phyloP scores from a whole-genome alignment of 2,113 vertebrate genomes.

The Hippoglossus stenolepis region DNA sequence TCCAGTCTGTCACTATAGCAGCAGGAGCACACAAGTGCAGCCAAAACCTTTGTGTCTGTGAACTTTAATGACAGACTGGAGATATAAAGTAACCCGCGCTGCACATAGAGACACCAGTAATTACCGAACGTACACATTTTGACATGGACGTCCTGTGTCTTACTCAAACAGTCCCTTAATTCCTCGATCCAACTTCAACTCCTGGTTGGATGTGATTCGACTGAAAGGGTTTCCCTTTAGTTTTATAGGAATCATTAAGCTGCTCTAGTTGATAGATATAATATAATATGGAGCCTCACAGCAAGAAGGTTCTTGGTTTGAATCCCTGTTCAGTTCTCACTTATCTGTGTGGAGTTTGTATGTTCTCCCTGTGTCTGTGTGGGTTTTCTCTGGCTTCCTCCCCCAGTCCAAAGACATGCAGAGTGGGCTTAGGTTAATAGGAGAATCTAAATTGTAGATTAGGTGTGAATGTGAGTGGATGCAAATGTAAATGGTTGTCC shows the following conservation, averaged over 20 bases:
- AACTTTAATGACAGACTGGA: background rate
- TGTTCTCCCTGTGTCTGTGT: too few relatives aligned
- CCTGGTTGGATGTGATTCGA: background rate
- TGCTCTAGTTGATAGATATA: background rate
- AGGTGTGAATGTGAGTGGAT: too few relatives aligned
- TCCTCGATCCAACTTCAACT: background rate
- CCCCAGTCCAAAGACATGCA: background rate
- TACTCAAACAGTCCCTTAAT: background rate
- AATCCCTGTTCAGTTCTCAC: too few relatives aligned
- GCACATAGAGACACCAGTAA: background rate
- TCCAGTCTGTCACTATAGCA: slow-evolving; percentile 39
- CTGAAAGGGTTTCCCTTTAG: background rate
- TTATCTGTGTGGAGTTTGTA: too few relatives aligned
- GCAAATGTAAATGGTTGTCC: too few relatives aligned
- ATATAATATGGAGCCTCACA: background rate
- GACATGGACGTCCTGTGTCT: background rate
- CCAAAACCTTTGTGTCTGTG: background rate
- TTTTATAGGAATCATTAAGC: background rate
- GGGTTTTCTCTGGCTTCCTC: too few relatives aligned
- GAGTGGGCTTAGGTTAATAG: background rate
- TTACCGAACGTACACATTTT: background rate
- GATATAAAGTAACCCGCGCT: background rate
- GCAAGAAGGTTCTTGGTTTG: too few relatives aligned
- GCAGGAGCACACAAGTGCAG: slow-evolving; percentile 6
- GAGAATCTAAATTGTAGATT: too few relatives aligned